These are phyloP conservation scores for Chrysopa pallens DNA, from an alignment of 1,140 invertebrate genomes.

Conservation along the genomic window DNA sequence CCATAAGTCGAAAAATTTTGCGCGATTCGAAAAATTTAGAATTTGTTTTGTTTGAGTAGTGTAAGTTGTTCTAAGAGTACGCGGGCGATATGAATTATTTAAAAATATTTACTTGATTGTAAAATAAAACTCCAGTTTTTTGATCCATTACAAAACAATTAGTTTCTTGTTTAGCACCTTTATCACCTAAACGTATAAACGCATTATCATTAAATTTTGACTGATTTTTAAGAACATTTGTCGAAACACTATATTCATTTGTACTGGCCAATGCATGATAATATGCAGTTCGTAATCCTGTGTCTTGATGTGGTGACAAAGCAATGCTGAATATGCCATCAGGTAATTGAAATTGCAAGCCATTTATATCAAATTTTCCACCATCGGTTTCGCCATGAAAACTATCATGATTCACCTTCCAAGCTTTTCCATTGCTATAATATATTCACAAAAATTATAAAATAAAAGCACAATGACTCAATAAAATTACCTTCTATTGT, in stretches of 20 bases:
- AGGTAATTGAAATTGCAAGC: conserved; percentile 44
- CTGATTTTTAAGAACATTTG: conserved; percentile 38
- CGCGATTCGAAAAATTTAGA: too few relatives aligned
- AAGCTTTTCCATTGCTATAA: conserved; percentile 29
- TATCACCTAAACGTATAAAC: conserved; percentile 11
- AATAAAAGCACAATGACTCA: too few relatives aligned
- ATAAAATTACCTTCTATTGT: too few relatives aligned
- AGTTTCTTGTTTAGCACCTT: background rate
- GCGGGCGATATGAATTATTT: too few relatives aligned
- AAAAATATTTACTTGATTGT: conserved; percentile 5
- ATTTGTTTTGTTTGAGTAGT: too few relatives aligned
- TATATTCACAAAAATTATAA: too few relatives aligned
- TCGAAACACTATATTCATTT: conserved; percentile 43
- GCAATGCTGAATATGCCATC: conserved; percentile 54
- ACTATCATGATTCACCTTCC: conserved; percentile 51
- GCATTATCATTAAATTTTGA: conserved; percentile 23
- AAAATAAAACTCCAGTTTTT: background rate
- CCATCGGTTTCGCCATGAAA: conserved; percentile 49
- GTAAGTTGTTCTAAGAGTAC: too few relatives aligned
- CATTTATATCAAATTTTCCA: conserved; percentile 46
- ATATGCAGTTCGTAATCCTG: conserved; percentile 36
- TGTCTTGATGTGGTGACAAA: conserved; percentile 28
- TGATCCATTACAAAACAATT: background rate
- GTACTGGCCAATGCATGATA: conserved; percentile 51
- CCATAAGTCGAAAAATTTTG: too few relatives aligned